Percentiles rank a stretch among this genome's conserved stretches.
Conservation (phyloP, 2,797 vertebrate genomes). For the Semotilus atromaculatus region DNA sequence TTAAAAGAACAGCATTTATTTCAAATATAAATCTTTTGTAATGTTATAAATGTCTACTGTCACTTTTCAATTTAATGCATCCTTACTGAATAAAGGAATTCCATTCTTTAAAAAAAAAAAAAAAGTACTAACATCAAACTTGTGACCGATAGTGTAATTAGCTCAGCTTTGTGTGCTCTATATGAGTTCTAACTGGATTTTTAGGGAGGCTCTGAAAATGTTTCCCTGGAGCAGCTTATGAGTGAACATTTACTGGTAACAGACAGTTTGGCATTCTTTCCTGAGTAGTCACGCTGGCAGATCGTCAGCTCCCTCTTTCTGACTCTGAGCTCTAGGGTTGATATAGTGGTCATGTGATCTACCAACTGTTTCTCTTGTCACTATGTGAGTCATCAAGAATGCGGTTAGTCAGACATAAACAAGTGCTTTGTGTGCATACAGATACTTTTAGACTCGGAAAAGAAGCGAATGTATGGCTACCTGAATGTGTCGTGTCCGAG, state of each 20-base stretch:
- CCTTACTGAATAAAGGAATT: neutral
- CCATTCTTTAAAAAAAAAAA: too few species aligned
- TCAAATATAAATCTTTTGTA: neutral
- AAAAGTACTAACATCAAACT: neutral
- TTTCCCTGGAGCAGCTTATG: slow-evolving; percentile 10
- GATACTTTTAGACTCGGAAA: slow-evolving; percentile 2
- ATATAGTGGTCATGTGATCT: slow-evolving; percentile 67
- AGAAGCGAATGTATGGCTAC: slow-evolving; percentile 17
- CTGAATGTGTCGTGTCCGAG: slow-evolving; percentile 20
- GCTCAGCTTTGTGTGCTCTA: slow-evolving; percentile 5
- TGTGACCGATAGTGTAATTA: neutral
- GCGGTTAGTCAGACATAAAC: slow-evolving; percentile 68
- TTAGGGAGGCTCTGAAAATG: slow-evolving; percentile 10
- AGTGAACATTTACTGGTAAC: slow-evolving; percentile 43
- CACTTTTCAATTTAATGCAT: neutral
- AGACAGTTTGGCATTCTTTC: slow-evolving; percentile 53
- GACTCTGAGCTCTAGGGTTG: slow-evolving; percentile 55
- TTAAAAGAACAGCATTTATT: neutral
- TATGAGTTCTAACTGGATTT: neutral
- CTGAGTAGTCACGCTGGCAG: slow-evolving; percentile 58
- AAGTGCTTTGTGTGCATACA: slow-evolving; percentile 56
- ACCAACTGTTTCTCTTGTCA: slow-evolving; percentile 66
- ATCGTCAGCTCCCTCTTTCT: slow-evolving; percentile 52
- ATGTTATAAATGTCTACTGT: neutral
- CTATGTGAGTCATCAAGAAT: slow-evolving; percentile 75